phyloP scores from a whole-genome alignment of 2,797 vertebrate species.

The Acestrorhynchus altus region DNA sequence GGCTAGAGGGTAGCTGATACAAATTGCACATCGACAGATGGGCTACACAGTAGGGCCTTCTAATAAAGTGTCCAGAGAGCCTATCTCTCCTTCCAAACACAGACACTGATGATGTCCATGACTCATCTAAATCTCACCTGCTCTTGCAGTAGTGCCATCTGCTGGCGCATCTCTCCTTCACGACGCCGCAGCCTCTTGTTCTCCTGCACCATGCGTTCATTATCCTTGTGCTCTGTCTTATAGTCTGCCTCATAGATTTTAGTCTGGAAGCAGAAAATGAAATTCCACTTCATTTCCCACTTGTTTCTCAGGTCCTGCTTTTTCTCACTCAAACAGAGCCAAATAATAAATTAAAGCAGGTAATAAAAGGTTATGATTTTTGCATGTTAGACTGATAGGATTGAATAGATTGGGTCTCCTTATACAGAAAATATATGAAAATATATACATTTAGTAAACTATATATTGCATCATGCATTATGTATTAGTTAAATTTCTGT shows the following conservation, averaged over 20 bases:
- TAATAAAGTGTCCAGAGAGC: neutral
- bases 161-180: slow-evolving; percentile 80
- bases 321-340: too few species aligned
- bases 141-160: slow-evolving; percentile 81
- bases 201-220: slow-evolving; percentile 79
- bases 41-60: neutral
- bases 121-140: slow-evolving; percentile 67
- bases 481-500: too few species aligned
- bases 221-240: slow-evolving; percentile 79
- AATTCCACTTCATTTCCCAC: neutral
- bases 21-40: neutral
- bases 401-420: too few species aligned
- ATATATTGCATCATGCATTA: too few species aligned
- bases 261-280: slow-evolving; percentile 68
- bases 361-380: too few species aligned
- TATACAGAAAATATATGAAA: too few species aligned
- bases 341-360: too few species aligned
- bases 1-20: neutral
- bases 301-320: too few species aligned
- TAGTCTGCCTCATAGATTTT: slow-evolving; percentile 81
- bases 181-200: slow-evolving; percentile 78
- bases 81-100: neutral
- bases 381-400: too few species aligned
- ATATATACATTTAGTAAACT: too few species aligned
- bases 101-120: neutral